A percentile compares a stretch with the other conserved stretches of the same genome.
phyloP scores from a whole-genome alignment of 1,140 invertebrate genomes.

The Arctopsyche grandis region DNA sequence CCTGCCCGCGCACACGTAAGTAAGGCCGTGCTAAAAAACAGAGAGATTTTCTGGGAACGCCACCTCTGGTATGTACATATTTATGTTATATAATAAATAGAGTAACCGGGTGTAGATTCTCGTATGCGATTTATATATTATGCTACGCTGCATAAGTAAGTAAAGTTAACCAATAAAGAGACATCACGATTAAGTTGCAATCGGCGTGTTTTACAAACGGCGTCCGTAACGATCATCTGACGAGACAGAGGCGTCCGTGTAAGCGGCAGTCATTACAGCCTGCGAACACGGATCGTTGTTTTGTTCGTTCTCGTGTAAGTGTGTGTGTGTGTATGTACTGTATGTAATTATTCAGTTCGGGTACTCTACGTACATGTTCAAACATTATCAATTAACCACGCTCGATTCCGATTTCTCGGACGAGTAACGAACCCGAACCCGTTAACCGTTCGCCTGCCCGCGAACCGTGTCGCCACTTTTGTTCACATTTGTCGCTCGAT shows the following conservation, averaged over 20 bases:
- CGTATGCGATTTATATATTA: neutral
- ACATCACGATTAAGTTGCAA: neutral
- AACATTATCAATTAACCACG: constrained; percentile 7
- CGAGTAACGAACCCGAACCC: neutral
- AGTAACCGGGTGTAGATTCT: neutral
- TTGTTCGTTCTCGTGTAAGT: neutral
- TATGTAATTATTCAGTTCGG: constrained; percentile 19
- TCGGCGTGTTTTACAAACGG: neutral
- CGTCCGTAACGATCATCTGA: neutral
- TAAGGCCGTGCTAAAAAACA: too few species aligned
- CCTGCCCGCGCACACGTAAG: too few species aligned
- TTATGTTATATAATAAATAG: neutral
- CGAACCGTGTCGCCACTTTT: constrained; percentile 8
- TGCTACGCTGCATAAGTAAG: neutral
- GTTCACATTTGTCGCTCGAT: neutral
- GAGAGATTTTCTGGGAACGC: too few species aligned
- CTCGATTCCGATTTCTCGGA: constrained; percentile 9
- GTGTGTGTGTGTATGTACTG: neutral
- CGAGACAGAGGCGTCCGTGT: constrained; percentile 1
- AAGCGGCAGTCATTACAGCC: constrained; percentile 23
- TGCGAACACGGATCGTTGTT: constrained; percentile 15
- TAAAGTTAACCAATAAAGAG: neutral
- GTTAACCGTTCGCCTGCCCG: neutral
- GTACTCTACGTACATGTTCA: neutral
- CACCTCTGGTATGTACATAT: neutral